Evolutionary conservation across 2,113 vertebrate genomes (phyloP).

Genomic region (Grantiella picta): DNA sequence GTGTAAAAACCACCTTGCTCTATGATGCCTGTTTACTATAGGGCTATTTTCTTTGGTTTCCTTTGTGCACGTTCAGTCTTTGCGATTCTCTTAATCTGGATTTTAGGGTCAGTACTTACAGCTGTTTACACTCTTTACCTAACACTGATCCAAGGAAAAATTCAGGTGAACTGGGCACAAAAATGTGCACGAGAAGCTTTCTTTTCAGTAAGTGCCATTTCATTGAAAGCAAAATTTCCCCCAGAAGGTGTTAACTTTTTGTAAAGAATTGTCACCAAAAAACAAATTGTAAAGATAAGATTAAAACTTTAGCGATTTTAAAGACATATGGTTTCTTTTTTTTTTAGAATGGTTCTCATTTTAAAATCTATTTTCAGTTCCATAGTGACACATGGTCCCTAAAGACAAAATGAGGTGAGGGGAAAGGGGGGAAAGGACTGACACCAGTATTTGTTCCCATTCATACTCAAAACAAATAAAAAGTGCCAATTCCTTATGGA

Average conservation of each 20-base stretch:
- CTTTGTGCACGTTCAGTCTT: not conserved
- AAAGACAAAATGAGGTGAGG: not conserved
- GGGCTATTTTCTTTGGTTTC: not conserved
- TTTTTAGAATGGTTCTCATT: not conserved
- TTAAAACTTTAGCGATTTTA: not conserved
- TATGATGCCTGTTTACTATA: not conserved
- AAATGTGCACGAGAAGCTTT: not conserved
- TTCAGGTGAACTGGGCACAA: not conserved
- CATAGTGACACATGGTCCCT: not conserved
- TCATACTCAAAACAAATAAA: not conserved
- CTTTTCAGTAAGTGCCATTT: not conserved
- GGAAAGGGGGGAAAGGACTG: fast-evolving
- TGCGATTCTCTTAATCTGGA: not conserved
- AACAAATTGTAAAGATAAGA: not conserved
- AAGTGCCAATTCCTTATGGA: not conserved
- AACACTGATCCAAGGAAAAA: not conserved
- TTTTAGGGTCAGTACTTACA: not conserved
- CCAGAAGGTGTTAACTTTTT: not conserved
- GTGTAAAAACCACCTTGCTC: not conserved
- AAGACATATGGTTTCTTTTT: not conserved
- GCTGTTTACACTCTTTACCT: not conserved
- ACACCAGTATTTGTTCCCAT: not conserved
- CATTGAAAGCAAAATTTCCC: not conserved
- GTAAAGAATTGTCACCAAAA: not conserved
- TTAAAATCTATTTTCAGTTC: not conserved